Evolutionary conservation across 35 echinoderm and acorn worm genomes (phyloP).

Genomic region (Acanthaster planci): DNA sequence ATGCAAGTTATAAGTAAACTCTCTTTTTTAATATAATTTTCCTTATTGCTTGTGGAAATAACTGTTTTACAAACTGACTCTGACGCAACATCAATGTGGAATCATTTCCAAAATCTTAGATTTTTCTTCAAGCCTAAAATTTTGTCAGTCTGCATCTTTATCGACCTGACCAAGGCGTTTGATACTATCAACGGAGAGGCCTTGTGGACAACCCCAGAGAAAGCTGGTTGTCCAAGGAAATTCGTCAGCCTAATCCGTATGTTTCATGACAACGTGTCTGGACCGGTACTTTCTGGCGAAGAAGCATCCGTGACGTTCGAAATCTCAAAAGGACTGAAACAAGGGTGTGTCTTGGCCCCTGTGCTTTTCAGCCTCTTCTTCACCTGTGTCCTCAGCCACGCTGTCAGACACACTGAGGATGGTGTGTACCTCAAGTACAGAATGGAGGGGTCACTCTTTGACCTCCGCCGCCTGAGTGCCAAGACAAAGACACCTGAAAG

Average conservation of each 20-base stretch:
- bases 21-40: too few relatives aligned
- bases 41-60: too few relatives aligned
- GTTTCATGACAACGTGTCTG: neutral
- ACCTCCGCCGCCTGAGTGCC: too few relatives aligned
- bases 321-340: constrained; percentile 23
- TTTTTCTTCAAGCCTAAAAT: too few relatives aligned
- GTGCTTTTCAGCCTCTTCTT: constrained; percentile 48
- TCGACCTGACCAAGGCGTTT: constrained; percentile 61
- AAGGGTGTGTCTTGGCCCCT: constrained; percentile 23
- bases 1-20: too few relatives aligned
- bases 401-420: neutral
- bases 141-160: too few relatives aligned
- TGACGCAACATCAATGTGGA: too few relatives aligned
- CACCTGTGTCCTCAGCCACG: constrained; percentile 17
- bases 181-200: constrained; percentile 42
- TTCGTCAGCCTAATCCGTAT: constrained; percentile 25
- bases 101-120: too few relatives aligned
- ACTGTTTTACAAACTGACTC: too few relatives aligned
- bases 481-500: too few relatives aligned
- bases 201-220: constrained; percentile 19
- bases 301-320: neutral
- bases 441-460: neutral
- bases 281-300: neutral
- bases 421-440: constrained; percentile 10
- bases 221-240: constrained; percentile 25